A percentile compares a stretch with the other conserved stretches of the same genome.
Evolutionary conservation across 2,113 vertebrate species (phyloP).

Genomic region (Scophthalmus maximus): DNA sequence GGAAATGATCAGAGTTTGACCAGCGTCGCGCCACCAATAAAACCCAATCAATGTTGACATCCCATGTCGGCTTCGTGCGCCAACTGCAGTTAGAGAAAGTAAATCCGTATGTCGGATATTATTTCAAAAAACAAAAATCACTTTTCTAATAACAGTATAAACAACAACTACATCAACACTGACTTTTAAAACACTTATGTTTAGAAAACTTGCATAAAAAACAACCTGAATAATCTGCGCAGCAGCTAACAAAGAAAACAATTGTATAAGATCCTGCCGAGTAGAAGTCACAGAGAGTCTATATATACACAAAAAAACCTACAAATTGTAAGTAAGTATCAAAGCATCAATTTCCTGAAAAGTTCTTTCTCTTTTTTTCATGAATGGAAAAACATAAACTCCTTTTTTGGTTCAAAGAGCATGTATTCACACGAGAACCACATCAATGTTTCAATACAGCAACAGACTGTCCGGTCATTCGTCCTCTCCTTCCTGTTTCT

Average conservation of each 20-base stretch:
- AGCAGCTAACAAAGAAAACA: conserved; percentile 60
- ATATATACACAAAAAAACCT: conserved; percentile 52
- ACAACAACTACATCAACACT: conserved; percentile 20
- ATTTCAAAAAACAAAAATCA: conserved; percentile 38
- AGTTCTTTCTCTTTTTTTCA: conserved; percentile 45
- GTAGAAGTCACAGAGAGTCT: conserved; percentile 52
- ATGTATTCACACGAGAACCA: conserved; percentile 62
- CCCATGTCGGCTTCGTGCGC: conserved; percentile 51
- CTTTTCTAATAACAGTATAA: conserved; percentile 31
- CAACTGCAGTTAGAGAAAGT: conserved; percentile 31
- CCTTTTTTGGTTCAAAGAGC: conserved; percentile 63
- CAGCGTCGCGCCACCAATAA: conserved; percentile 55
- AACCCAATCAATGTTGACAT: conserved; percentile 77
- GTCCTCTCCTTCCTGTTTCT: conserved; percentile 65
- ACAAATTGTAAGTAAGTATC: conserved; percentile 46
- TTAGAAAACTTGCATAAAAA: conserved; percentile 79
- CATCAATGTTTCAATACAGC: conserved; percentile 70
- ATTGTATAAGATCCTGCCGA: conserved; percentile 58
- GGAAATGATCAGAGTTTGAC: conserved; percentile 77
- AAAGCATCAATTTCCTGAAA: conserved; percentile 37
- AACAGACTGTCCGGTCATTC: conserved; percentile 60
- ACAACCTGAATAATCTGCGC: conserved; percentile 75
- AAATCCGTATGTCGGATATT: conserved; percentile 31
- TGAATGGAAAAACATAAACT: conserved; percentile 50
- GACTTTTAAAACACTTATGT: neutral